Conservation (phyloP, 2,888 invertebrate genomes). For the Leptogaster cylindrica region DNA sequence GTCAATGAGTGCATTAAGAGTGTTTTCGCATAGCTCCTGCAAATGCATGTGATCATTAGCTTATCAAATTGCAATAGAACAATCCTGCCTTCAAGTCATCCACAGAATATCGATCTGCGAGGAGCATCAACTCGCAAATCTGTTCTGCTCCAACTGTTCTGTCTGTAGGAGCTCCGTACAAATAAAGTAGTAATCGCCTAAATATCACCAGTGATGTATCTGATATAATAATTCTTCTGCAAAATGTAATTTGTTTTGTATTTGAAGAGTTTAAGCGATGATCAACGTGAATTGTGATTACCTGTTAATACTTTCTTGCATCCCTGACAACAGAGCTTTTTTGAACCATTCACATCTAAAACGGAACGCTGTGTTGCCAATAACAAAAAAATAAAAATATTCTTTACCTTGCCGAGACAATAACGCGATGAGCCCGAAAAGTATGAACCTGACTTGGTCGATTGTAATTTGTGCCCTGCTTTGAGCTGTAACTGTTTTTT, state of each 20-base stretch:
- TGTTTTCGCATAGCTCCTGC: conserved; percentile 68
- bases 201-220: conserved; percentile 71
- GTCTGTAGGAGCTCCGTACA: conserved; percentile 70
- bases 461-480: background rate
- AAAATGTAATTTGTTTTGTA: conserved; percentile 46
- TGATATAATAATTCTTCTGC: conserved; percentile 71
- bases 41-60: background rate
- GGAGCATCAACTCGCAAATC: conserved; percentile 69
- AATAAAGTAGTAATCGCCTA: conserved; percentile 68
- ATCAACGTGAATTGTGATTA: too few relatives aligned
- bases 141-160: conserved; percentile 64
- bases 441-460: conserved; percentile 55
- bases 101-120: conserved; percentile 70
- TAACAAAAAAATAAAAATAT: too few relatives aligned
- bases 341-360: conserved; percentile 72
- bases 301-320: conserved; percentile 75
- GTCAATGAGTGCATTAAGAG: conserved; percentile 67
- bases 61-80: background rate
- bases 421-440: conserved; percentile 69
- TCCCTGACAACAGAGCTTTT: conserved; percentile 71
- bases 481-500: conserved; percentile 18
- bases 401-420: conserved; percentile 65
- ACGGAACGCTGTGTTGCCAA: too few relatives aligned
- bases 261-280: background rate
- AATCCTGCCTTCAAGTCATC: conserved; percentile 65